phyloP scores from a whole-genome alignment of 2,888 invertebrate genomes.

The Macrophya annulata region DNA sequence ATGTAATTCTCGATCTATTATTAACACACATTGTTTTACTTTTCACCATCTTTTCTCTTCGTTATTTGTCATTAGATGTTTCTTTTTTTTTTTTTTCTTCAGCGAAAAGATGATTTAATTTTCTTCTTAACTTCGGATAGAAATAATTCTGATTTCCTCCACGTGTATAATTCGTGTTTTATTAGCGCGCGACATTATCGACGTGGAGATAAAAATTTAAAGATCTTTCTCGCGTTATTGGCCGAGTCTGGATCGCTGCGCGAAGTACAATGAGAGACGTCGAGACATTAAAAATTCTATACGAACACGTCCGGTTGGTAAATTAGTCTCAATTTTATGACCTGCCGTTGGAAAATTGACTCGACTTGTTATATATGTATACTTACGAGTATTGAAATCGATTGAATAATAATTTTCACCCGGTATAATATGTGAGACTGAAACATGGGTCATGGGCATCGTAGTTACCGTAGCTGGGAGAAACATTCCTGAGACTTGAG shows the following conservation, averaged over 20 bases:
- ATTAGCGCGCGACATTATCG: slow-evolving; percentile 25
- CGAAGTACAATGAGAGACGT: background rate
- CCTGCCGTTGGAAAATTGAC: slow-evolving; percentile 39
- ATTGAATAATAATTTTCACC: slow-evolving; percentile 29
- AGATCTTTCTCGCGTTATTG: slow-evolving; percentile 3
- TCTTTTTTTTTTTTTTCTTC: too few species aligned
- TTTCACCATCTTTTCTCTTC: background rate
- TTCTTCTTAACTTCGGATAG: background rate
- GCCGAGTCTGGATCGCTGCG: slow-evolving; percentile 18
- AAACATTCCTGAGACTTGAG: slow-evolving; percentile 39
- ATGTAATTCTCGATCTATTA: background rate
- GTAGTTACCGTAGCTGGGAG: slow-evolving; percentile 1
- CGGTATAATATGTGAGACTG: slow-evolving; percentile 29
- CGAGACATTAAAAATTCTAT: background rate
- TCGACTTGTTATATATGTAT: background rate
- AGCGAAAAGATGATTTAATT: background rate
- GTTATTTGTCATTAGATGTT: background rate
- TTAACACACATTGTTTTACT: background rate
- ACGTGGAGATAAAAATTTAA: background rate
- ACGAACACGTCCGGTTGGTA: background rate
- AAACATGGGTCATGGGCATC: slow-evolving; percentile 30
- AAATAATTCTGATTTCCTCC: background rate
- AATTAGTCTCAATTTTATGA: background rate
- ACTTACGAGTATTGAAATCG: background rate
- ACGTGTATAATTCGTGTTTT: background rate